Percentiles rank a stretch among this genome's conserved stretches.
Evolutionary conservation across 2,797 vertebrate species (phyloP).

Genomic region (Pangasius macronema): DNA sequence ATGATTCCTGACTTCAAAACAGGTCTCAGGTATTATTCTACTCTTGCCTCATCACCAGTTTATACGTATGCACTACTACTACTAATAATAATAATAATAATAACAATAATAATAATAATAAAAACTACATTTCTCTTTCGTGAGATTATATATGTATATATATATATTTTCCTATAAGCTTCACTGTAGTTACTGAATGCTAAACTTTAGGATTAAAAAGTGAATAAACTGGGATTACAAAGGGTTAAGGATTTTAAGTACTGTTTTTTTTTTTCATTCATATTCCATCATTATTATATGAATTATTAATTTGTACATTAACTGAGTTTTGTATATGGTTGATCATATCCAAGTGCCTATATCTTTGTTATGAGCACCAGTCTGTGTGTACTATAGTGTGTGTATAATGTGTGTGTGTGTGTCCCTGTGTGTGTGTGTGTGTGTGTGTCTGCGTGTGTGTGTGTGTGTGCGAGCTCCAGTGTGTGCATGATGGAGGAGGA

Average conservation of each 20-base stretch:
- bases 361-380: conserved; percentile 2
- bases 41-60: background rate
- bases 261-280: background rate
- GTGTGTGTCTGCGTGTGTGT: background rate
- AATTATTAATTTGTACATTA: background rate
- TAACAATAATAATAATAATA: background rate
- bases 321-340: background rate
- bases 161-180: too few relatives aligned
- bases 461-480: background rate
- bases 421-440: background rate
- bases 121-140: background rate
- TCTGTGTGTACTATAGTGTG: background rate
- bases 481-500: conserved; percentile 20
- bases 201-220: background rate
- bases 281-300: background rate
- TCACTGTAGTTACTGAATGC: background rate
- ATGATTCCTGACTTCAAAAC: background rate
- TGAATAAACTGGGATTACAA: background rate
- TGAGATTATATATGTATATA: background rate
- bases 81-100: background rate
- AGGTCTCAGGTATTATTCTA: background rate
- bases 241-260: background rate
- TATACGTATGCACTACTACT: background rate
- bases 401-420: background rate
- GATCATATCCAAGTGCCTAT: background rate